These are phyloP conservation scores for Clunio marinus DNA, from an alignment of 2,888 invertebrate genomes.

Conservation along the genomic window DNA sequence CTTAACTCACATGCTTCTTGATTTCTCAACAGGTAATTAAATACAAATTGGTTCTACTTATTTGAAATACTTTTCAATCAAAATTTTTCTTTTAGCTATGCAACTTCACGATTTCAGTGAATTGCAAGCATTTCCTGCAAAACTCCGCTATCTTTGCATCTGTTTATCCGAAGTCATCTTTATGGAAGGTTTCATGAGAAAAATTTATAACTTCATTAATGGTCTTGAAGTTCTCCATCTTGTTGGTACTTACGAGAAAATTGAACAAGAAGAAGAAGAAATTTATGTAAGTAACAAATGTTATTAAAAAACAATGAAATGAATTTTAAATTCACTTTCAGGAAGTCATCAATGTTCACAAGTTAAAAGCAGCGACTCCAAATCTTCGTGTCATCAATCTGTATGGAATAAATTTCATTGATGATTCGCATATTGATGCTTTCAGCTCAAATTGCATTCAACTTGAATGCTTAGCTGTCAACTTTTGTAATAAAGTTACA, in stretches of 20 bases:
- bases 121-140: constrained; percentile 97
- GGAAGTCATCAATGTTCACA: constrained; percentile 98
- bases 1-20: constrained; percentile 90
- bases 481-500: constrained; percentile 94
- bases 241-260: constrained; percentile 95
- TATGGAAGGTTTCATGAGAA: constrained; percentile 99
- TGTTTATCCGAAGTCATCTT: constrained; percentile 99
- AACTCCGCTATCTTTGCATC: constrained; percentile 89
- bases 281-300: constrained; percentile 64
- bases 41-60: background rate
- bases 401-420: constrained; percentile 97
- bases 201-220: constrained; percentile 99
- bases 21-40: constrained; percentile 79
- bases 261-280: constrained; percentile 98
- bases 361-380: constrained; percentile 95
- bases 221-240: constrained; percentile 95
- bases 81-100: constrained; percentile 64
- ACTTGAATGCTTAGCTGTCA: constrained; percentile 94
- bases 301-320: background rate
- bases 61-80: constrained; percentile 2
- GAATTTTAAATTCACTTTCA: background rate
- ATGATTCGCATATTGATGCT: constrained; percentile 98
- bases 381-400: constrained; percentile 96
- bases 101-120: constrained; percentile 99
- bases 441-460: constrained; percentile 94